phyloP scores from a whole-genome alignment of 2,797 vertebrate genomes.

The Silurus lanzhouensis region DNA sequence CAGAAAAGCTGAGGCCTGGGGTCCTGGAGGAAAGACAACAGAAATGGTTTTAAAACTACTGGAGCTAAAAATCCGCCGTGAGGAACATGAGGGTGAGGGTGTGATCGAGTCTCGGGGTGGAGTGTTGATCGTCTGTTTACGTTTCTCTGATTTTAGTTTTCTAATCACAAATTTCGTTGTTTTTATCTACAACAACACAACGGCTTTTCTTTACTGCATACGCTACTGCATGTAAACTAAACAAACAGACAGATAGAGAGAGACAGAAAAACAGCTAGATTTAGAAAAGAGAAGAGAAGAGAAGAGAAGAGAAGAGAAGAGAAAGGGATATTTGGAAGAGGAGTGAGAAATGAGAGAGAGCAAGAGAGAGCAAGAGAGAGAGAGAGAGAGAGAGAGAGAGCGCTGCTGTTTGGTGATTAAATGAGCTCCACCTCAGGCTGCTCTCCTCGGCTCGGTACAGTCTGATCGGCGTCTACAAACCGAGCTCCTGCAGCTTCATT shows the following conservation, averaged over 20 bases:
- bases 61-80: not conserved
- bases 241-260: not conserved
- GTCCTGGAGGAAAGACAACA: constrained; percentile 11
- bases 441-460: constrained; percentile 13
- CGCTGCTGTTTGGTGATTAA: not conserved
- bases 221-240: not conserved
- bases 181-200: not conserved
- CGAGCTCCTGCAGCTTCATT: constrained; percentile 35
- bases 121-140: not conserved
- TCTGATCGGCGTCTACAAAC: constrained; percentile 30
- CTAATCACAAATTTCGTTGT: not conserved
- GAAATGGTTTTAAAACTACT: not conserved
- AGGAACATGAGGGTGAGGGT: constrained; percentile 6
- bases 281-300: not conserved
- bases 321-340: not conserved
- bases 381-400: not conserved
- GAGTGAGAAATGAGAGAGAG: not conserved
- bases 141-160: not conserved
- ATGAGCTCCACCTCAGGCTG: constrained; percentile 22
- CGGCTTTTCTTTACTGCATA: not conserved
- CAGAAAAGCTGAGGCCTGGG: constrained; percentile 15
- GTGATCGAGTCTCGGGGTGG: not conserved
- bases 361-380: not conserved
- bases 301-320: not conserved
- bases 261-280: not conserved